phyloP scores from a whole-genome alignment of 2,888 invertebrate species.

The Latrodectus elegans region DNA sequence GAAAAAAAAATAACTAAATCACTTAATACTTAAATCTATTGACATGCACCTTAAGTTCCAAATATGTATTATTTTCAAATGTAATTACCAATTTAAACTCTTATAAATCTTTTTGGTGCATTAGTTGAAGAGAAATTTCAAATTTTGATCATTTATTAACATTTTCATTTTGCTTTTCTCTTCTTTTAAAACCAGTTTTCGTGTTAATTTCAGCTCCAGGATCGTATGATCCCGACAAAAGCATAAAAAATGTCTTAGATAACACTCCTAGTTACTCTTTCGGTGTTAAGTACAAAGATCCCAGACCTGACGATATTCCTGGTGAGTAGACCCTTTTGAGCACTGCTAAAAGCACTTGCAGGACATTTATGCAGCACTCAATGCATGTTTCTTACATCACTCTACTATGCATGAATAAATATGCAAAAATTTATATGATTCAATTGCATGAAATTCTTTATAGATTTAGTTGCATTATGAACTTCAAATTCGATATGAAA shows the following conservation, averaged over 20 bases:
- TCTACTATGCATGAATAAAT: background rate
- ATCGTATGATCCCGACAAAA: slow-evolving; percentile 85
- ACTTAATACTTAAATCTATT: no score
- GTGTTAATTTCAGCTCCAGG: slow-evolving; percentile 84
- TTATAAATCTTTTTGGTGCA: no score
- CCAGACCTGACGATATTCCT: slow-evolving; percentile 67
- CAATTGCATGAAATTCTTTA: background rate
- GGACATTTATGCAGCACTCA: background rate
- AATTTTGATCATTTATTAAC: no score
- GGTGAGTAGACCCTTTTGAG: slow-evolving; percentile 46
- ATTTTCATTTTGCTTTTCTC: no score
- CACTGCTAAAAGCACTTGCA: background rate
- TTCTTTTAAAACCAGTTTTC: no score
- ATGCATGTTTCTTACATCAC: background rate
- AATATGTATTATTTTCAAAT: no score
- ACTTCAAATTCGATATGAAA: no score
- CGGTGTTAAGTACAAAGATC: slow-evolving; percentile 79
- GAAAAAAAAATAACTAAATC: no score
- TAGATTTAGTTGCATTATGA: no score
- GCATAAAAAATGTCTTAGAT: slow-evolving; percentile 77
- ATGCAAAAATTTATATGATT: background rate
- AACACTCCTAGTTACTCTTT: slow-evolving; percentile 83
- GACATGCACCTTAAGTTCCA: no score
- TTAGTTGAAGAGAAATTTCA: no score
- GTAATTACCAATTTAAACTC: no score